Base-by-base conservation (phyloP, 2,888 invertebrate genomes). In the Tenthredo scrophulariae region DNA sequence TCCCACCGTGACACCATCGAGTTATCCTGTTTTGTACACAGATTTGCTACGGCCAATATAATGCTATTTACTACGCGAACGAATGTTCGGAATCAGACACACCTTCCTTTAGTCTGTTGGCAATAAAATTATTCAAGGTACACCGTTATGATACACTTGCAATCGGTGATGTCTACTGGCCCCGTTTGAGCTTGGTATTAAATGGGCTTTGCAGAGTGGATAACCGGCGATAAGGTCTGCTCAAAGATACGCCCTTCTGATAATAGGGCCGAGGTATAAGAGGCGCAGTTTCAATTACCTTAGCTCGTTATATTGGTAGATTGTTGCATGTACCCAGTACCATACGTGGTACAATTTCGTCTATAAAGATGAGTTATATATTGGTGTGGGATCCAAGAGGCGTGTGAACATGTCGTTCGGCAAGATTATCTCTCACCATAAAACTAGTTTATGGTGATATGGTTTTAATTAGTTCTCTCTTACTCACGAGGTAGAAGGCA, bases 81-180 rank as follows among this genome's bases (percentile, higher is more conserved):
- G 40, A 46, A 54, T 67, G 86, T 74, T 43, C n/a, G 9, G 26
- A 43, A 74, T 74, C 72, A 22, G 85, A 72, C 50, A 84, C 33
- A 86, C 70, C 86, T 85, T 88, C 87, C 87, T 84, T 87, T 87
- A 86, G 87, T 87, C 10, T 46, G 74, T 84, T 85, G 89, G 89
- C 91, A 91, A 92, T 92, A 92, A 93, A 92, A 93, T 93, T 93
- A 92, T 92, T 89, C 92, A 91, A 91, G 93, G 92, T 92, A 91
- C 85, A 88, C 89, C 91, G 90, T 92, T 91, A 92, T 87, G 88
- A 89, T 88, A 86, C 86, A 86, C 77, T 79, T 82, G 77, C 54
- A 85, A 62, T 62, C 22, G 58, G 43, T 54, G 29, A 26, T 46
- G 43, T 79, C 84, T 67, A 22, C 9, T 50, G 18, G 54, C 33